These are phyloP conservation scores for Neodiprion virginianus DNA, from an alignment of 1,140 invertebrate species.

Conservation along the genomic window DNA sequence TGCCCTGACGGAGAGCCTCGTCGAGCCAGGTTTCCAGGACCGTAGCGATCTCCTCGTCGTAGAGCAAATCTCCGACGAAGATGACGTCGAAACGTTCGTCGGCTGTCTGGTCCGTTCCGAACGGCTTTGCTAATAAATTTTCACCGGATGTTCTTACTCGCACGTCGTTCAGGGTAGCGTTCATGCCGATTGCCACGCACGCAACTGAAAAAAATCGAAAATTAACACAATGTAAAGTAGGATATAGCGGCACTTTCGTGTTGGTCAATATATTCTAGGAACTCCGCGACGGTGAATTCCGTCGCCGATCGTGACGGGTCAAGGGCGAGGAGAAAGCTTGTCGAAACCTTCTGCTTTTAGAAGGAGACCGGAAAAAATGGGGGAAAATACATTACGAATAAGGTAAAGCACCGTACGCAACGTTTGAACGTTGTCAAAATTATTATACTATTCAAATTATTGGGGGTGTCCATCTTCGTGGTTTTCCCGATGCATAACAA, in stretches of 20 bases:
- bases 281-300: not conserved
- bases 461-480: too few species aligned
- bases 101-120: not conserved
- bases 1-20: conserved; percentile 38
- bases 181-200: conserved; percentile 56
- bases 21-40: conserved; percentile 59
- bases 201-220: conserved; percentile 48
- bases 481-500: too few species aligned
- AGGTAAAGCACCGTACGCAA: too few species aligned
- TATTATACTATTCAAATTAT: too few species aligned
- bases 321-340: not conserved
- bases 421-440: too few species aligned
- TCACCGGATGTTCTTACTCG: conserved; percentile 47
- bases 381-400: too few species aligned
- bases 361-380: too few species aligned
- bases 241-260: conserved; percentile 9
- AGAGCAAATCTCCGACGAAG: conserved; percentile 66
- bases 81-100: conserved; percentile 56
- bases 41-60: conserved; percentile 62
- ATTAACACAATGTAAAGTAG: conserved; percentile 63
- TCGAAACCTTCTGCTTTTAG: too few species aligned
- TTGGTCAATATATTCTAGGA: not conserved
- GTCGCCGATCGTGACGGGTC: not conserved
- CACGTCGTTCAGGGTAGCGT: conserved; percentile 60
- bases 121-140: conserved; percentile 51